These are phyloP conservation scores for Neodiprion pinetum DNA, from an alignment of 1,140 invertebrate species.

Conservation along the genomic window DNA sequence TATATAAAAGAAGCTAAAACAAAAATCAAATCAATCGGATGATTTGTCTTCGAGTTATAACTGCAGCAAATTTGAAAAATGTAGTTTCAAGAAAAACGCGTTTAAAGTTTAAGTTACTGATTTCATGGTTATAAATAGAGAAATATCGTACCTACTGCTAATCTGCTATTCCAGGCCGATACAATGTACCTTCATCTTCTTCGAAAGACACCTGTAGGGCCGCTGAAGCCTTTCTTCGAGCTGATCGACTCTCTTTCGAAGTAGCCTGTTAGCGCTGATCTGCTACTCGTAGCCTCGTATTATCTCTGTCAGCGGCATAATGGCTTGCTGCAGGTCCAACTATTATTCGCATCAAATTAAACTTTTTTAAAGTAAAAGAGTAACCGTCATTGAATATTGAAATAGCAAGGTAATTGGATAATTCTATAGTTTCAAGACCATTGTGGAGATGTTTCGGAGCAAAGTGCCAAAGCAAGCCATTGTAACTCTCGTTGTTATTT, in stretches of 20 bases:
- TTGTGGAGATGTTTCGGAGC: constrained; percentile 8
- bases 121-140: constrained; percentile 20
- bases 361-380: constrained; percentile 20
- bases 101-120: constrained; percentile 17
- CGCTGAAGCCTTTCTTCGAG: neutral
- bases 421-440: neutral
- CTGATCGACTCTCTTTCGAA: constrained; percentile 24
- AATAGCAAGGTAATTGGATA: constrained; percentile 18
- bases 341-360: constrained; percentile 18
- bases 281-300: constrained; percentile 7
- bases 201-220: neutral
- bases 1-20: neutral
- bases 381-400: constrained; percentile 26
- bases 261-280: neutral
- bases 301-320: constrained; percentile 19
- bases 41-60: constrained; percentile 20
- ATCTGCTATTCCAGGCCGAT: constrained; percentile 18
- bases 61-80: constrained; percentile 21
- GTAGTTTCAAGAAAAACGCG: constrained; percentile 21
- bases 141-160: constrained; percentile 16
- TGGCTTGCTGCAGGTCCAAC: constrained; percentile 17
- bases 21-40: constrained; percentile 17
- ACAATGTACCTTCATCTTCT: neutral
- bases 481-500: constrained; percentile 14
- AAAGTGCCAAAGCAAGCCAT: constrained; percentile 12